Evolutionary conservation across 2,797 vertebrate genomes (phyloP).

Genomic region (Enteromius argenteus): DNA sequence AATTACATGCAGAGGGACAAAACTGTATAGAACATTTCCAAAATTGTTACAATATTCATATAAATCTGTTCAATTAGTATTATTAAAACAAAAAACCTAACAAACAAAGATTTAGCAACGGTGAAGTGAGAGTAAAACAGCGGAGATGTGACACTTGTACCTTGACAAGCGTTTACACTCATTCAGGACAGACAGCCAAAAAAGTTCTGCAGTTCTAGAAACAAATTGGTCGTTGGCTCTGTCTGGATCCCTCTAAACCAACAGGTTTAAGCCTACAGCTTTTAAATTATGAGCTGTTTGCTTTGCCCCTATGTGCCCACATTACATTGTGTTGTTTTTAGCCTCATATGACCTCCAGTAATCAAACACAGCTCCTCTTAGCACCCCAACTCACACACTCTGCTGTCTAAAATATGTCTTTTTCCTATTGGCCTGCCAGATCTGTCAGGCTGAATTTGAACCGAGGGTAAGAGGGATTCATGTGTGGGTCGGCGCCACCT

Average conservation of each 20-base stretch:
- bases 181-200: neutral
- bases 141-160: neutral
- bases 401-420: conserved; percentile 79
- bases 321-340: conserved; percentile 86
- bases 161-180: neutral
- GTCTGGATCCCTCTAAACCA: conserved; percentile 25
- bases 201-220: neutral
- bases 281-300: conserved; percentile 83
- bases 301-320: conserved; percentile 83
- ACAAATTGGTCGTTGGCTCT: conserved; percentile 5
- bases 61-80: neutral
- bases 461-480: conserved; percentile 75
- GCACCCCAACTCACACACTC: conserved; percentile 68
- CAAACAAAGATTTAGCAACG: neutral
- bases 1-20: too few species aligned
- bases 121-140: neutral
- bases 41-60: neutral
- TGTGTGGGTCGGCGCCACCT: conserved; percentile 3
- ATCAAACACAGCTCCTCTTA: conserved; percentile 74
- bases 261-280: neutral
- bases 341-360: conserved; percentile 86
- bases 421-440: conserved; percentile 85
- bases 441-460: conserved; percentile 83
- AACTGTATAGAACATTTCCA: neutral
- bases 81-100: neutral